Evolutionary conservation across 2,888 invertebrate genomes (phyloP), one percentile per base, ranked within the genome.

Genomic region (Meiosimyza platycephala): DNA sequence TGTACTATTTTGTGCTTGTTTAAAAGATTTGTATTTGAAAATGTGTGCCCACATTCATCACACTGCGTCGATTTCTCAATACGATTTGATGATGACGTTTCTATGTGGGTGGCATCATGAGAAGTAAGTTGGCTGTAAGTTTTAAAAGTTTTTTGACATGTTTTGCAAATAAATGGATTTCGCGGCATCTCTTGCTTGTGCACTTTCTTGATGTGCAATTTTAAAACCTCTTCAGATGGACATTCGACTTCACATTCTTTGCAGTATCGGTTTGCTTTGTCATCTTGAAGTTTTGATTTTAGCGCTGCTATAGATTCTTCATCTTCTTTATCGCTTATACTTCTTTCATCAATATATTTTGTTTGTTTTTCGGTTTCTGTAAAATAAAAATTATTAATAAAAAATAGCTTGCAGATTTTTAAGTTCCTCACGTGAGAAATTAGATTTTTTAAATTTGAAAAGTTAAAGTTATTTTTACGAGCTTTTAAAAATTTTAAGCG

Each of bases 241-340:
- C 68, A 74, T 22, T 68, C 72, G n/a, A 72, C 64, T 50, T 74
- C 65, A 65, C 74, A 74, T 16, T 72, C 68, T 22, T 63, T 64
- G 28, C 74, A 74, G 48, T 60, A 74, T 50, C 67, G 48, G 15
- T 52, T 28, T 11, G 52, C 28, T 3, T 52, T 60, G 13, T 18
- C 28, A 6, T 11, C 13, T 16, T 70, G 70, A 7, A 60, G n/a
- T 51, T 51, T 60, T 9, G 51, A 16, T 33, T 52, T 28, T 6
- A 33, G 40, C 1, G 18, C 5, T 12, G 60, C n/a, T 13, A 70
- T 52, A 3, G 68, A 15, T 6, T 59, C 28, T 16, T 69, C 6
- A 12, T 69, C 59, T 5, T 59, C 68, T n/a, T 28, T 15, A n/a
- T 67, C 63, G 13, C 48, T 63, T 6, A 9, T 40, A 40, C 40